A percentile compares a stretch with the other conserved stretches of the same genome.
These are phyloP conservation scores for Chloroceryle aenea DNA, from an alignment of 2,113 vertebrate genomes.

Conservation along the genomic window DNA sequence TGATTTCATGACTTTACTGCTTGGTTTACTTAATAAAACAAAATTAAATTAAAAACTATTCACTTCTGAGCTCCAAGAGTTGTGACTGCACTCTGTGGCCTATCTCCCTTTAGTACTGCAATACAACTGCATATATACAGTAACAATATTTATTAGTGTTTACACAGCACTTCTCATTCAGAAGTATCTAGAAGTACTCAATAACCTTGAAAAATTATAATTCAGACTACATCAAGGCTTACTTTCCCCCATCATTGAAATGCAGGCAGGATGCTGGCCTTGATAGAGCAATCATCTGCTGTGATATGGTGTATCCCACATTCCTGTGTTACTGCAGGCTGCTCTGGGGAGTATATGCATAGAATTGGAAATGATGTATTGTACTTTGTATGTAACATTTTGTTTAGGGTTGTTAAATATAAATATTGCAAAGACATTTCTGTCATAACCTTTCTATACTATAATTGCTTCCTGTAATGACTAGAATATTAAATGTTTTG, in stretches of 20 bases:
- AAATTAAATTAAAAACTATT: not conserved
- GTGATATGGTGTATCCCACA: not conserved
- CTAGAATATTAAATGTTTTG: not conserved
- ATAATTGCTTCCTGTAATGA: not conserved
- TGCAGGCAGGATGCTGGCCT: not conserved
- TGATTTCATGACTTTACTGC: not conserved
- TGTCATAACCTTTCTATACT: not conserved
- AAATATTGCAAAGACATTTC: slow-evolving; percentile 16
- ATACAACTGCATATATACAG: not conserved
- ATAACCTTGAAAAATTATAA: slow-evolving; percentile 44
- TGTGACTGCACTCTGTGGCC: not conserved
- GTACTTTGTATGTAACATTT: not conserved
- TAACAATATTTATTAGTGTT: not conserved
- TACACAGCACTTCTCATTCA: not conserved
- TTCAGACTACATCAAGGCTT: not conserved
- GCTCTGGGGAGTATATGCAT: not conserved
- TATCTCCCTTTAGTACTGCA: not conserved
- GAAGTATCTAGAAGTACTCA: not conserved
- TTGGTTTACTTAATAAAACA: not conserved
- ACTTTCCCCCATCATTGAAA: slow-evolving; percentile 17
- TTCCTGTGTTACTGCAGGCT: not conserved
- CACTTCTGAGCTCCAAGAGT: not conserved
- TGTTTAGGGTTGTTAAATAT: slow-evolving; percentile 4
- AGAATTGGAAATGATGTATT: slow-evolving; percentile 14
- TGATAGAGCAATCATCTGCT: slow-evolving; percentile 8